phyloP scores from a whole-genome alignment of 2,888 invertebrate species.

The Agriopis leucophaearia region DNA sequence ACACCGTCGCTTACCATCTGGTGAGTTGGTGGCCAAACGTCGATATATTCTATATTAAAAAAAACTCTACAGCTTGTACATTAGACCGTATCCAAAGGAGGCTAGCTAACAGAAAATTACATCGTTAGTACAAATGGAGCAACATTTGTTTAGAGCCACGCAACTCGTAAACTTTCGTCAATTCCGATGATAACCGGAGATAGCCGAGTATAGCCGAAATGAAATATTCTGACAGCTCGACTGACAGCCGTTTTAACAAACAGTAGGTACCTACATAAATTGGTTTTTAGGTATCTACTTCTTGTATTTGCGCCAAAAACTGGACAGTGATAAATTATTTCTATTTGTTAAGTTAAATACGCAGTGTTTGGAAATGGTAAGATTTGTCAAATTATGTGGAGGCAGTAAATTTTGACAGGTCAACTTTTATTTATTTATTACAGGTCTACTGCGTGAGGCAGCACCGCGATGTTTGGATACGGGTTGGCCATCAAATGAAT shows the following conservation, averaged over 20 bases:
- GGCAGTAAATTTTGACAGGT: no score
- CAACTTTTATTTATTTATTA: no score
- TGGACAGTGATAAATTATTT: constrained; percentile 9
- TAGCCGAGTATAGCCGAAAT: constrained; percentile 48
- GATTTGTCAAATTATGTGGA: no score
- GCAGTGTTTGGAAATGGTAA: neutral
- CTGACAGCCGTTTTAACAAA: constrained; percentile 20
- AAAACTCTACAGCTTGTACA: constrained; percentile 17
- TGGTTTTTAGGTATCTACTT: no score
- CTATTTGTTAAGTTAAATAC: constrained; percentile 1
- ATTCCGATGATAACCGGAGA: constrained; percentile 61
- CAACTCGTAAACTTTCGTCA: constrained; percentile 65
- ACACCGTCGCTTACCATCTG: no score
- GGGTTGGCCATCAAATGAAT: no score
- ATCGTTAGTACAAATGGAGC: constrained; percentile 67
- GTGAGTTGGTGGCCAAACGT: no score
- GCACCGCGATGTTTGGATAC: no score
- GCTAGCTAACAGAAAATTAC: constrained; percentile 72
- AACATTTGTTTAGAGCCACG: constrained; percentile 71
- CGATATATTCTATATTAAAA: neutral
- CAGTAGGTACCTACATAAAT: no score
- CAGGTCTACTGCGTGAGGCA: no score
- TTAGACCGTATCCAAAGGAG: constrained; percentile 47
- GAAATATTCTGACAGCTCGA: constrained; percentile 23
- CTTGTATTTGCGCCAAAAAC: no score